A percentile compares a stretch with the other conserved stretches of the same genome.
These are phyloP conservation scores for Dipus sagitta DNA, from an alignment of 2,797 vertebrate species.

Conservation along the genomic window DNA sequence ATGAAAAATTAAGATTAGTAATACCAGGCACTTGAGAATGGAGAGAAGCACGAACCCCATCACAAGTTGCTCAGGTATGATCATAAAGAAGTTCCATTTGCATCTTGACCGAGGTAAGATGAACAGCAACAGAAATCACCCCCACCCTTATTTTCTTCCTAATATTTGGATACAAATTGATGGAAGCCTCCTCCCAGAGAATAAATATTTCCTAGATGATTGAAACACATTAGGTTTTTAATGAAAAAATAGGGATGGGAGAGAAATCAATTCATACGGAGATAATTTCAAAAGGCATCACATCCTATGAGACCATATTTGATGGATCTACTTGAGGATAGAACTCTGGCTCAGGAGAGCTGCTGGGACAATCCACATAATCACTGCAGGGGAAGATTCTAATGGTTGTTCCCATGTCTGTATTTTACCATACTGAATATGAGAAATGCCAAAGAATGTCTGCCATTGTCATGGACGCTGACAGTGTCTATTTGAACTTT, in stretches of 20 bases:
- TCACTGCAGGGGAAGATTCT: neutral
- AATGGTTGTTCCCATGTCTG: neutral
- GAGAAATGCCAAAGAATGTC: neutral
- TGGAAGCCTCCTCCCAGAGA: neutral
- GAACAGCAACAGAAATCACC: neutral
- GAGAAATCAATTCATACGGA: neutral
- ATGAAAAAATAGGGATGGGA: neutral
- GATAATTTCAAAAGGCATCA: neutral
- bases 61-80: neutral
- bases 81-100: neutral
- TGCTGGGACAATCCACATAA: neutral
- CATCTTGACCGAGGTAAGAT: neutral
- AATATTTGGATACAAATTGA: neutral
- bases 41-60: neutral
- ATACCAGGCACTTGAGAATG: neutral
- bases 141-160: neutral
- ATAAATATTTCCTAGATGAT: neutral
- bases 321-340: neutral
- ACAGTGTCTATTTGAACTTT: neutral
- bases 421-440: neutral
- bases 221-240: neutral
- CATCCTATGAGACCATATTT: neutral
- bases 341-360: neutral
- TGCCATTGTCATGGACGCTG: too few species aligned
- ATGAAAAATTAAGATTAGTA: neutral